Conservation (phyloP, 1,140 invertebrate species). For the Saccostrea cuccullata region DNA sequence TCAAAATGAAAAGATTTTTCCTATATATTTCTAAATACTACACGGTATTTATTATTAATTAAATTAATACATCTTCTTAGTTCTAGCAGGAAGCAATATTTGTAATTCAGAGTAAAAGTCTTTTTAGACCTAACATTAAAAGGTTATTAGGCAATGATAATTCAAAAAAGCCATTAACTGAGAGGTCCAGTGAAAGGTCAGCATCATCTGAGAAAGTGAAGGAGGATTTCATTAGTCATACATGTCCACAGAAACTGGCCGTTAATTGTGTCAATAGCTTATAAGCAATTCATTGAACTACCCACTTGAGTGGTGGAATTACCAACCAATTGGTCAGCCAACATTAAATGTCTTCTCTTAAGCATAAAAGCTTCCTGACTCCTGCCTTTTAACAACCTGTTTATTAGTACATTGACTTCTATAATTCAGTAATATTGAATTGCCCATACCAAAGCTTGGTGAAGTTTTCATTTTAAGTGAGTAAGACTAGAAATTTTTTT, state of each 20-base stretch:
- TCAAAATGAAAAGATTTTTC: too few relatives aligned
- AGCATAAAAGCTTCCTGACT: background rate
- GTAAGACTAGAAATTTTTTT: too few relatives aligned
- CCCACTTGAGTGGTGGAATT: background rate
- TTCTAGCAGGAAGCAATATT: background rate
- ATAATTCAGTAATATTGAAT: too few relatives aligned
- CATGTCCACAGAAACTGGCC: background rate
- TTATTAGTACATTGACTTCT: background rate
- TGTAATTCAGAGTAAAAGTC: background rate
- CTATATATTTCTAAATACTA: too few relatives aligned
- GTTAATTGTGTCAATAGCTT: background rate
- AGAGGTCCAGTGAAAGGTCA: slow-evolving; percentile 24
- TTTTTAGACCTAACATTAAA: background rate
- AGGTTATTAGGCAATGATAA: background rate
- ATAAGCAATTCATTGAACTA: background rate
- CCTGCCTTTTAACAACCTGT: background rate
- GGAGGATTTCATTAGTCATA: background rate
- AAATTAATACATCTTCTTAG: too few relatives aligned
- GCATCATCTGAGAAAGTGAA: slow-evolving; percentile 9
- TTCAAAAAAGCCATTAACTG: background rate
- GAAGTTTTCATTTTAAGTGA: too few relatives aligned
- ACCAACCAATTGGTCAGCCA: slow-evolving; percentile 4
- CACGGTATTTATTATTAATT: too few relatives aligned
- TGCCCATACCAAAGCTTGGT: too few relatives aligned
- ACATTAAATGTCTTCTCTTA: background rate